These are phyloP conservation scores for Heteronetta atricapilla DNA, from an alignment of 2,113 vertebrate genomes.

Conservation along the genomic window DNA sequence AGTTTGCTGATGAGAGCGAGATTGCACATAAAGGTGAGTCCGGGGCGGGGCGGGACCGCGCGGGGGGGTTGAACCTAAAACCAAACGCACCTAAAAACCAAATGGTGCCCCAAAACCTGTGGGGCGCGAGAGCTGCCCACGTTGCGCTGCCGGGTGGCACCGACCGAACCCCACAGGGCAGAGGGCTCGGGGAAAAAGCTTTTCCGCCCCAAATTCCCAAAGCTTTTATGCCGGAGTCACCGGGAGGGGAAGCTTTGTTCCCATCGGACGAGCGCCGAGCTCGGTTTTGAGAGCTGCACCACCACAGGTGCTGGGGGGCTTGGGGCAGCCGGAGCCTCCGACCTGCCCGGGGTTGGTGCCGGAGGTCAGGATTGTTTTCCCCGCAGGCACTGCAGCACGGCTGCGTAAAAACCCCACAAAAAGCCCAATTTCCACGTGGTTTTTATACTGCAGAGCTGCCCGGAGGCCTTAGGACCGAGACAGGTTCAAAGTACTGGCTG, in stretches of 20 bases:
- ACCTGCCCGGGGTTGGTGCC: not conserved
- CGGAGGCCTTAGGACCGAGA: not conserved
- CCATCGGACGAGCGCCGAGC: not conserved
- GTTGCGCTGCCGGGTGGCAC: not conserved
- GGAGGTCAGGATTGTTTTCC: not conserved
- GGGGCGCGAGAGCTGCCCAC: not conserved
- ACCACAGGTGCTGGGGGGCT: not conserved
- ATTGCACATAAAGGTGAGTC: constrained; percentile 89
- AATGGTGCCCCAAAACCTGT: too few species aligned
- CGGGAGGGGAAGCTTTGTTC: not conserved
- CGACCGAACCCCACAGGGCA: not conserved
- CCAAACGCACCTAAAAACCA: too few species aligned
- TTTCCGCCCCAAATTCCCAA: not conserved
- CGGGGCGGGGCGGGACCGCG: too few species aligned
- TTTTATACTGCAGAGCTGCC: too few species aligned
- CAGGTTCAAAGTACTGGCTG: not conserved
- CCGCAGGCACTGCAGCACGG: not conserved
- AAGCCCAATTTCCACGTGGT: not conserved
- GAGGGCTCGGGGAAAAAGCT: not conserved
- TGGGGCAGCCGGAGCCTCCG: not conserved
- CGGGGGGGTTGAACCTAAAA: too few species aligned
- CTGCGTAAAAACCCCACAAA: too few species aligned
- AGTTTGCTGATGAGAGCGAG: constrained; percentile 93
- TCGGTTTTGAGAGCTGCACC: not conserved
- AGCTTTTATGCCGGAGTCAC: not conserved